Conservation (phyloP, 2,888 invertebrate genomes). For the Stramonita haemastoma region DNA sequence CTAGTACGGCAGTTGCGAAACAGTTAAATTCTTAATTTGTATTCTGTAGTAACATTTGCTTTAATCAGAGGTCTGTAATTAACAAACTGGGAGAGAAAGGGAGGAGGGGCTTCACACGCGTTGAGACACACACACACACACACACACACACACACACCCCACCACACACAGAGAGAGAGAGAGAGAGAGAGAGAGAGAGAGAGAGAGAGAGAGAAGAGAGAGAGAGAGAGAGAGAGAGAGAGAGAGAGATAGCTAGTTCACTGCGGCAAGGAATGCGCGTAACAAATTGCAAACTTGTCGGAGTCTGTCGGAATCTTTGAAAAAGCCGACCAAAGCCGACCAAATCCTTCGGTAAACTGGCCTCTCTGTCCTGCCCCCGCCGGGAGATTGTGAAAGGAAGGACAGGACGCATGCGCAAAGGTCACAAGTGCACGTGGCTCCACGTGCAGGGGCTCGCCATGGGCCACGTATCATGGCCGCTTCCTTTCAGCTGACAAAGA, state of each 20-base stretch:
- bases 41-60: too few species aligned
- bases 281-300: constrained; percentile 25
- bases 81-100: too few species aligned
- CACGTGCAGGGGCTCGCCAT: background rate
- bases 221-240: background rate
- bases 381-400: background rate
- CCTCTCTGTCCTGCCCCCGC: background rate
- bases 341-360: constrained; percentile 15
- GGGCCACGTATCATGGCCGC: background rate
- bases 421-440: constrained; percentile 14
- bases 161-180: too few species aligned
- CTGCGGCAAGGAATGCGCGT: constrained; percentile 10
- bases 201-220: background rate
- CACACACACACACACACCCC: too few species aligned
- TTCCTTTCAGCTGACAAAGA: background rate
- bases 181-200: background rate
- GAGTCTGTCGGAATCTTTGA: background rate
- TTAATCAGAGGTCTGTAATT: too few species aligned
- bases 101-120: too few species aligned
- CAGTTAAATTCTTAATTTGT: too few species aligned
- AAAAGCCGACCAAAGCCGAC: background rate
- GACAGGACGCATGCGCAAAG: constrained; percentile 25
- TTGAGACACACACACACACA: too few species aligned
- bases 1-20: too few species aligned
- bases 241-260: background rate